Conservation (phyloP, 2,113 vertebrate species). For the Hypomesus transpacificus region DNA sequence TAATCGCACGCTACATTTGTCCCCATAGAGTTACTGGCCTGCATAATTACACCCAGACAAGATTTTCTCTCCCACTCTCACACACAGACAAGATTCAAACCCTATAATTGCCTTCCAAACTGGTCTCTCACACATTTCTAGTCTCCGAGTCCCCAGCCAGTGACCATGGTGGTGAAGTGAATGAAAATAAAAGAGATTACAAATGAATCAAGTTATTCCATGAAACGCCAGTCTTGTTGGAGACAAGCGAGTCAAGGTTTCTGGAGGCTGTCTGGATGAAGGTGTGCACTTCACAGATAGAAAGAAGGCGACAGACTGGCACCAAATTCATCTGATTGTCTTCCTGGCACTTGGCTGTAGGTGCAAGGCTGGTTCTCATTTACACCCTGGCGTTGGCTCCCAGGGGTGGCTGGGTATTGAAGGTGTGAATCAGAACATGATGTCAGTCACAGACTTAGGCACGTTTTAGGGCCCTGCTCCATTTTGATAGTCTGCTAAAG, state of each 20-base stretch:
- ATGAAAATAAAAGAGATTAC: slow-evolving; percentile 28
- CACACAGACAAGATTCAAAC: background rate
- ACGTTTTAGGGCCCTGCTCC: background rate
- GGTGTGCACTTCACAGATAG: slow-evolving; percentile 11
- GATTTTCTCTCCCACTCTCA: slow-evolving; percentile 9
- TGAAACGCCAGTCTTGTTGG: slow-evolving; percentile 21
- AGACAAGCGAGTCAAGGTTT: background rate
- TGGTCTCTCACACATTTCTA: slow-evolving; percentile 15
- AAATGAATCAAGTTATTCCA: slow-evolving; percentile 53
- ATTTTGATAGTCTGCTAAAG: no score
- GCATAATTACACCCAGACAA: slow-evolving; percentile 56
- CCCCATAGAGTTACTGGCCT: slow-evolving; percentile 53
- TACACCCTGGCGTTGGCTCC: background rate
- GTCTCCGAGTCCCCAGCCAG: slow-evolving; percentile 1
- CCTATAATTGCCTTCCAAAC: slow-evolving; percentile 42
- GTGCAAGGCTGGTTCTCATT: slow-evolving; percentile 41
- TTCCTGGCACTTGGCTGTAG: slow-evolving; percentile 31
- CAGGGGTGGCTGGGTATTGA: slow-evolving; percentile 33
- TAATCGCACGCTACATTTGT: slow-evolving; percentile 59
- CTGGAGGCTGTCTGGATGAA: slow-evolving; percentile 23
- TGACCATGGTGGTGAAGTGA: slow-evolving; percentile 11
- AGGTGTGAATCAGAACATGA: slow-evolving; percentile 57
- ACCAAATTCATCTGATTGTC: slow-evolving; percentile 36
- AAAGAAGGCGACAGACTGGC: slow-evolving; percentile 37
- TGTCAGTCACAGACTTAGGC: slow-evolving; percentile 40